Evolutionary conservation across 2,797 vertebrate genomes (phyloP), one percentile per base, ranked within the genome.

Genomic region (Leptodactylus fallax): DNA sequence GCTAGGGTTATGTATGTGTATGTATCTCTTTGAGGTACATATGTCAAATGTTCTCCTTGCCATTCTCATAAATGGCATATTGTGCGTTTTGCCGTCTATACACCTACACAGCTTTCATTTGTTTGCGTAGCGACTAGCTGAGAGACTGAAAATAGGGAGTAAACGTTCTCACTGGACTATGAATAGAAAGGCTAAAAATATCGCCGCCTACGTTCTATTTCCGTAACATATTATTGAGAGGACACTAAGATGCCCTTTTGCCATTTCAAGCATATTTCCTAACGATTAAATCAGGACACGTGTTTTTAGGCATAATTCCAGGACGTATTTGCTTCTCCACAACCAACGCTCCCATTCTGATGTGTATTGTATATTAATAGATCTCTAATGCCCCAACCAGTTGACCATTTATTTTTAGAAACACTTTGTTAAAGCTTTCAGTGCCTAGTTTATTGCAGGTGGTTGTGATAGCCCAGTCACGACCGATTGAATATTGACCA

Each of bases 161-260:
- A 25, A 79, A 23, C 8, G 61, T 81, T 87, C 79, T 87, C 47
- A 27, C 25, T 58, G 80, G 5, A 13, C 72, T 87, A 83, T 82
- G 36, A 83, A 83, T 87, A 87, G 80, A 9, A 55, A 16, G 6
- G 1, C 86, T 87, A 82, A 82, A 77, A 82, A 77, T 82, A 82
- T 14, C 47, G 8, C 8, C 11, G 49, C 76, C 45, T 53, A 2
- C 13, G 3, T 51, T 36, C 21, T 74, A 49, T 67, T 80, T 80
- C 55, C 9, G 23, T 14, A 55, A 6, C n/a, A n/a, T 16, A n/a
- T n/a, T 56, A 47, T 23, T 6, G 14, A 49, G 36, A 19, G 60
- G 56, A 17, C 60, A 63, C 60, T 81, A 67, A 17, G 19, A 53
- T 45, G 17, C 19, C 56, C 45, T 74, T 7, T 19, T n/a, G 16